A percentile compares a stretch with the other conserved stretches of the same genome.
Evolutionary conservation across 2,113 vertebrate genomes (phyloP).

Genomic region (Macquaria ambigua): DNA sequence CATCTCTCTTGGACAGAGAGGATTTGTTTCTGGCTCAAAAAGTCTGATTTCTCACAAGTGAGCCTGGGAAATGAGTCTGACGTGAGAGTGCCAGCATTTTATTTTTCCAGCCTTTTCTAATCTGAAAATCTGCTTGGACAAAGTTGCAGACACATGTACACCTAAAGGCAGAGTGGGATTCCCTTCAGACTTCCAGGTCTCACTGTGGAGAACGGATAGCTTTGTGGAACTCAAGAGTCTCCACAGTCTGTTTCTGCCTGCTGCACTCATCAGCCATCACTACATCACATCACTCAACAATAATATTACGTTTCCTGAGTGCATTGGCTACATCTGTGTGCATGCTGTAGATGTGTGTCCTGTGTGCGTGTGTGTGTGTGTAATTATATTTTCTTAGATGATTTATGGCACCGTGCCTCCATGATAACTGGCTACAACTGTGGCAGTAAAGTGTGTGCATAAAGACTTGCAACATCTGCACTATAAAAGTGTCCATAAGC

Average conservation of each 20-base stretch:
- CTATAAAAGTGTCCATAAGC: constrained; percentile 45
- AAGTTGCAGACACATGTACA: constrained; percentile 35
- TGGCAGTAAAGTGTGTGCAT: constrained; percentile 27
- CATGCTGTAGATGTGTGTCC: neutral
- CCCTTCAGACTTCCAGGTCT: constrained; percentile 13
- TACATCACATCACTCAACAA: constrained; percentile 24
- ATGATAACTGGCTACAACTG: constrained; percentile 53
- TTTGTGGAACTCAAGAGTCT: neutral
- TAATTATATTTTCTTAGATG: constrained; percentile 21
- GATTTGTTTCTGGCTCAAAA: constrained; percentile 33
- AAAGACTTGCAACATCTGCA: constrained; percentile 56
- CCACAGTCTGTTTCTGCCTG: constrained; percentile 8
- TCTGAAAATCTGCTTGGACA: constrained; percentile 26
- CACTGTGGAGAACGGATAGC: neutral
- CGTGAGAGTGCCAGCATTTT: constrained; percentile 9
- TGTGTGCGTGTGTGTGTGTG: constrained; percentile 18
- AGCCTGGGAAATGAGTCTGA: constrained; percentile 42
- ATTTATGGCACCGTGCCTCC: constrained; percentile 35
- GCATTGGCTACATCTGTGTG: constrained; percentile 8
- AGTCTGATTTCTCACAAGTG: constrained; percentile 32
- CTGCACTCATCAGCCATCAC: constrained; percentile 6
- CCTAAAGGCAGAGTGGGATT: constrained; percentile 21
- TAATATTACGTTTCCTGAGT: constrained; percentile 49
- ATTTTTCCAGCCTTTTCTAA: neutral
- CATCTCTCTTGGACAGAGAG: constrained; percentile 21